A percentile compares a stretch with the other conserved stretches of the same genome.
These are phyloP conservation scores for Todus mexicanus DNA, from an alignment of 2,797 vertebrate species.

Conservation along the genomic window DNA sequence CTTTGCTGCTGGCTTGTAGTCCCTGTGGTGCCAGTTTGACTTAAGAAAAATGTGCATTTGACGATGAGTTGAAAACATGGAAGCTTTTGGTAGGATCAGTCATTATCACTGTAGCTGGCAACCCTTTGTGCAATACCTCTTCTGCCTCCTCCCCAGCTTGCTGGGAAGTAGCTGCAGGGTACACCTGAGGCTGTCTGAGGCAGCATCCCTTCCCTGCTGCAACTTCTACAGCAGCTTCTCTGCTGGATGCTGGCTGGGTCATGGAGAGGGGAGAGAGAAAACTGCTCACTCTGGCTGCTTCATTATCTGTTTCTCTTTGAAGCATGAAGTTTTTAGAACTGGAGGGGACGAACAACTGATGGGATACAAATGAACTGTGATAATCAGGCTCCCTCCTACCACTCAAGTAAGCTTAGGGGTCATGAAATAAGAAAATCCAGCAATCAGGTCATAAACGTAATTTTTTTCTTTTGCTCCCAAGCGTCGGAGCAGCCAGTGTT, in stretches of 20 bases:
- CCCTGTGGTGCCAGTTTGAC: neutral
- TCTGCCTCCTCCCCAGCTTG: neutral
- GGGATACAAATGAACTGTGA: neutral
- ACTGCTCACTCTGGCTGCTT: neutral
- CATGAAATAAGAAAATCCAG: neutral
- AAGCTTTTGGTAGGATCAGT: neutral
- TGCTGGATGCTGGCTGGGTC: neutral
- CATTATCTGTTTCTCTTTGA: neutral
- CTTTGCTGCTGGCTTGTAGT: neutral
- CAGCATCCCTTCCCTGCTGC: neutral
- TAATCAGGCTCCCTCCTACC: neutral
- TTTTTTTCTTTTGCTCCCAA: neutral
- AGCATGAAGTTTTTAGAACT: neutral
- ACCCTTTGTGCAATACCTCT: neutral
- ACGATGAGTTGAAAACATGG: neutral
- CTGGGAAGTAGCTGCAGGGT: neutral
- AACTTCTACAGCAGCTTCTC: neutral
- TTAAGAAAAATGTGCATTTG: neutral
- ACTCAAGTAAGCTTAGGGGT: neutral
- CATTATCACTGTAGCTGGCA: fast-evolving
- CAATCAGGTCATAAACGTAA: neutral
- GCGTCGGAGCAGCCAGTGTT: neutral
- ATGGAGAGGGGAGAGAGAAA: neutral
- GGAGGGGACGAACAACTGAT: neutral
- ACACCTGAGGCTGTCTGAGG: neutral